Evolutionary conservation across 2,888 invertebrate genomes (phyloP), one percentile per base, ranked within the genome.

Genomic region (Lycia hirtaria): DNA sequence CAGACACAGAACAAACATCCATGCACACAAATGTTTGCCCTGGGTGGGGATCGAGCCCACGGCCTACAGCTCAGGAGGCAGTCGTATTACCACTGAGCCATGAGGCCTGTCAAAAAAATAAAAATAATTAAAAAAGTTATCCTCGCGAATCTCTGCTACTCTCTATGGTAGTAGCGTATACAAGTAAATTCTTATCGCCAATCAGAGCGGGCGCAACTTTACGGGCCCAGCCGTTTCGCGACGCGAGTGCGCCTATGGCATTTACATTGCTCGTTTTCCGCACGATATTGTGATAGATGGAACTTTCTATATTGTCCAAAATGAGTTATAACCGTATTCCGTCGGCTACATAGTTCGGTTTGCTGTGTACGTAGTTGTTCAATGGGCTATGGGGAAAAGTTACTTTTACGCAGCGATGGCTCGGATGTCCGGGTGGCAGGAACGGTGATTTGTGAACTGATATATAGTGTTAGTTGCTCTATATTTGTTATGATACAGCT

Each of bases 131-230:
- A 48, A 55, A 48, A 43, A 14, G 19, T 26, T 44, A 28, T 53
- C 12, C 28, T 14, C 6, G 47, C 33, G 14, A 41, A 24, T 26
- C 19, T 7, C 19, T 12, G 24, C 7, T 28, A 30, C 19, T 38
- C 20, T 40, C 32, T 48, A 56, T 17, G 33, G 20, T 45, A 22
- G 35, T 44, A 50, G 71, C 71, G 68, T 73, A 75, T 71, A 64
- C 66, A 68, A 68, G 69, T 69, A 71, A 73, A 68, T 68, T 64
- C 65, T 75, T 74, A 76, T 78, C 75, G 62, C 41, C 64, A 62
- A 67, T 71, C 67, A 67, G 54, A 58, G 60, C 48, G 62, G 65
- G 72, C 62, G 73, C 67, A 70, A 69, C 60, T 75, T 76, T 75
- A 73, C 68, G 52, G 61, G 61, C 50, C 45, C 24, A 12, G 49